These are phyloP conservation scores for Tauraco erythrolophus DNA, from an alignment of 2,113 vertebrate genomes.

Conservation along the genomic window DNA sequence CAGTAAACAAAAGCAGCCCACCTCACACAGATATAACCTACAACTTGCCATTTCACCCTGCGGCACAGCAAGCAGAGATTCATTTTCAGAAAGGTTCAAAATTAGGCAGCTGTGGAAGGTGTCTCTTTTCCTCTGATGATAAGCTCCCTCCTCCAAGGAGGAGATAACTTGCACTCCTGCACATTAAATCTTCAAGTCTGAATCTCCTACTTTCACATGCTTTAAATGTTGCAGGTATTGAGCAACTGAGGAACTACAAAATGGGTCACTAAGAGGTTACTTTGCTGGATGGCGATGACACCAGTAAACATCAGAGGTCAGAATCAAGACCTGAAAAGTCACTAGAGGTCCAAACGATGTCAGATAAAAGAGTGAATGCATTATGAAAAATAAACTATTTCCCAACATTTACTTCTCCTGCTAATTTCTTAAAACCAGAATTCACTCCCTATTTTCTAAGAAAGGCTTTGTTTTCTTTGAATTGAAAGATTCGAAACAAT, in stretches of 20 bases:
- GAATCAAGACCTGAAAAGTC: neutral
- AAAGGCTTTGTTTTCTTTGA: neutral
- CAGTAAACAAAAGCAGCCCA: neutral
- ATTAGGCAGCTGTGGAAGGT: neutral
- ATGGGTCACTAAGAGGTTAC: neutral
- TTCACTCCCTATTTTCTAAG: neutral
- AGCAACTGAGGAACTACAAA: neutral
- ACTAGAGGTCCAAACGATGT: neutral
- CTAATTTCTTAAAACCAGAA: neutral
- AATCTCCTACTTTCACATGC: neutral
- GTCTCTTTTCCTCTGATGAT: neutral
- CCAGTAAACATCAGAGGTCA: neutral
- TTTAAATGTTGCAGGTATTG: neutral
- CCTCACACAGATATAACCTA: too few relatives aligned
- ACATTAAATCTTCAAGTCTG: neutral
- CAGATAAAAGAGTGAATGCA: neutral
- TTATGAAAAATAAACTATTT: neutral
- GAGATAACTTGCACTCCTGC: fast-evolving
- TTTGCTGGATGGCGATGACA: neutral
- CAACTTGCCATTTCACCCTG: neutral
- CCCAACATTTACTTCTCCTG: neutral
- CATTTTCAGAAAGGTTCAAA: neutral
- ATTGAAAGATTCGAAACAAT: neutral
- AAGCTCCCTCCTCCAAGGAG: neutral
- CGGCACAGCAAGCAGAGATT: neutral